Evolutionary conservation across 2,888 invertebrate genomes (phyloP), one percentile per base, ranked within the genome.

Genomic region (Idaea biselata): DNA sequence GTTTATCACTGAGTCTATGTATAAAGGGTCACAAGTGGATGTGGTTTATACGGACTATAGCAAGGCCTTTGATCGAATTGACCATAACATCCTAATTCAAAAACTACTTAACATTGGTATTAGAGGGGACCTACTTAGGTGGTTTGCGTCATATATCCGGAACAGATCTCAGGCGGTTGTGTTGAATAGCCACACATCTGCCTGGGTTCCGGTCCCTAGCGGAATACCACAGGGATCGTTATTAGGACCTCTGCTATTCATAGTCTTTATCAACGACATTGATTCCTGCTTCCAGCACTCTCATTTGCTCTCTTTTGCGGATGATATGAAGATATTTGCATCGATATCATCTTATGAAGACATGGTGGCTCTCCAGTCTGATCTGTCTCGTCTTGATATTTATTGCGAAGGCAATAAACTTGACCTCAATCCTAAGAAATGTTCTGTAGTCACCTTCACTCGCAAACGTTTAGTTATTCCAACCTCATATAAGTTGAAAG

Each of bases 61-160:
- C 16, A 32, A 56, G 17, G 60, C 60, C 8, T 60, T 60, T 32
- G 56, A 60, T 18, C 55, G 58, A n/a, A 55, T 62, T n/a, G 18
- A 62, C 33, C 55, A 62, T 25, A 59, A 55, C 18, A 14, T 44
- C 2, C 59, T 62, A 4, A 18, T 62, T 1, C n/a, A 2, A 0
- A 62, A 62, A 16, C 56, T 59, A 8, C 1, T 14, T 18, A 14
- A 5, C 16, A 14, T 56, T 18, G 56, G 56, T 18, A 18, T 56
- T 14, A 18, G 18, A 11, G 33, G 33, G 14, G 33, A 33, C 14
- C 14, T 33, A 11, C 33, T 33, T 33, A 7, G 33, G 7, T 33
- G 33, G 33, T 33, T 33, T 11, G 7, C 33, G 8, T 33, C 33
- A 11, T 33, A 33, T 11, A 33, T 33, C 6, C 7, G 14, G 33